Base-by-base conservation (phyloP, 2,888 invertebrate genomes). In the Apamea anceps region DNA sequence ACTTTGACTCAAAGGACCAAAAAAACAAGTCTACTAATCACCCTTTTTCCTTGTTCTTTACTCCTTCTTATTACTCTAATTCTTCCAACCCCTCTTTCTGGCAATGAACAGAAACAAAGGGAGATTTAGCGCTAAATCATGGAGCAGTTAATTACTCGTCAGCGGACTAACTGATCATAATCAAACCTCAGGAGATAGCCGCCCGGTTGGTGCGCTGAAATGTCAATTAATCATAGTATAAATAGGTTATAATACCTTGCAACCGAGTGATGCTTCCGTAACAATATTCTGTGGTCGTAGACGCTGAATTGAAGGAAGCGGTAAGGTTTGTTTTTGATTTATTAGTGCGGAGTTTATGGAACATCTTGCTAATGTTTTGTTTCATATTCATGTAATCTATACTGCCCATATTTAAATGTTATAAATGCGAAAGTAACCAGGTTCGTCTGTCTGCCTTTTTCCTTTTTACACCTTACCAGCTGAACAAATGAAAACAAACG, bases 221-320 rank as follows among this genome's bases (percentile, higher is more conserved):
- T 87, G 90, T 89, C 91, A 91, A 94, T 94, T 93, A 92, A 94
- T 93, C 93, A 93, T 91, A 51, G 78, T 75, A 74, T 87, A 89
- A 92, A 91, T 91, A 90, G 90, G 87, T 91, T 92, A 90, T 89
- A 89, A 89, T 91, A 86, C 86, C 82, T 88, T 87, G 89, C 89
- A 77, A 89, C 89, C 76, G 77, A 81, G 80, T 66, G 83, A 80
- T 79, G 85, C 76, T 81, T 85, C 81, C 82, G 88, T 90, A 91
- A 90, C 90, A 87, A 87, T 88, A 85, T 90, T 89, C 87, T 79
- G 76, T 67, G 85, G 85, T 82, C 89, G 86, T 82, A 85, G 88
- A 85, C 3, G 1, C 80, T 45, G 37, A 62, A 4, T 51, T n/a
- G 2, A 71, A 75, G 74, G 90, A 90, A 86, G 80, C 28, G 86